Base-by-base conservation (phyloP, 2,888 invertebrate species). In the Palloptera scutellata region DNA sequence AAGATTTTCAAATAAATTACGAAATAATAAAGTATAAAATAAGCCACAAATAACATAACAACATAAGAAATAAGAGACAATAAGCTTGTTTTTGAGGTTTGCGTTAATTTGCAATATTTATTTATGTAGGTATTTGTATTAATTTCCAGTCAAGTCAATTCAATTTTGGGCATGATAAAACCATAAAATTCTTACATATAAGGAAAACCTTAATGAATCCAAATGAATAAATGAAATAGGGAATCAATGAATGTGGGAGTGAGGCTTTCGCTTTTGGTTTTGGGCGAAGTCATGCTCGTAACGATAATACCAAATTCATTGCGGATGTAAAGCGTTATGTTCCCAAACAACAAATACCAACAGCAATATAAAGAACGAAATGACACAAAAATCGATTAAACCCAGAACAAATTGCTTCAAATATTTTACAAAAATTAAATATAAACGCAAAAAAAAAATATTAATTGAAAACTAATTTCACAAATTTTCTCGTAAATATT, bases 51-150 rank as follows among this genome's bases (percentile, higher is more conserved):
- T 30, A 30, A 13, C 19, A 30, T 30, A 4, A 30, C 2, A 30
- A 30, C 30, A 30, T 4, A 30, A 6, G 2, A 30, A 30, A 30
- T 30, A 30, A 30, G 30, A 30, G 30, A 30, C 2, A 55, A 58
- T 17, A 65, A 48, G 58, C 59, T 48, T 59, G 61, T 65, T 48
- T 64, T 62, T 17, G 45, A 65, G 45, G 59, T 54, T 51, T 58
- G n/a, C 42, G 40, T n/a, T n/a, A 15, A 19, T 41, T 13, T 41
- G 8, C 15, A 6, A 30, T 43, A 19, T 13, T 1, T 30, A 0
- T 57, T n/a, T 57, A 15, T 30, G 1, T 54, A 30, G 1, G 10
- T 57, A 40, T 58, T 17, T 58, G 12, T 13, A 30, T 30, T 30
- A n/a, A n/a, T n/a, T n/a, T n/a, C n/a, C n/a, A n/a, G n/a, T 30